A percentile compares a stretch with the other conserved stretches of the same genome.
Conservation (phyloP, 2,888 invertebrate species). For the Falcaria lacertinaria region DNA sequence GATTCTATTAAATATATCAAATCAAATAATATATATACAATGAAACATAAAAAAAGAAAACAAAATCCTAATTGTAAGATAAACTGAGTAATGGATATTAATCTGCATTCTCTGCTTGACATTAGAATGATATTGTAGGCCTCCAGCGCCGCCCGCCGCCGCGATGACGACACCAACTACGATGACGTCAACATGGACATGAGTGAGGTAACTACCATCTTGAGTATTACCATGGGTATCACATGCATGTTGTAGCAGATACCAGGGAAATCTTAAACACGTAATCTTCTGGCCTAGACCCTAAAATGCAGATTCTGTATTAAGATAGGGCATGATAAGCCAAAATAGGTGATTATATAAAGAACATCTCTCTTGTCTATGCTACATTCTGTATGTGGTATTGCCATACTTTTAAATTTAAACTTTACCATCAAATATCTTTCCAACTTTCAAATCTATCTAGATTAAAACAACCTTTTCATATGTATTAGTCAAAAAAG, state of each 20-base stretch:
- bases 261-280: neutral
- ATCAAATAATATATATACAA: too few species aligned
- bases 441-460: neutral
- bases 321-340: too few species aligned
- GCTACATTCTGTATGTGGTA: slow-evolving; percentile 1
- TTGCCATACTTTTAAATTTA: neutral
- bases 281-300: neutral
- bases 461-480: neutral
- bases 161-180: slow-evolving; percentile 84
- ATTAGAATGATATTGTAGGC: slow-evolving; percentile 79
- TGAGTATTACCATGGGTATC: slow-evolving; percentile 8
- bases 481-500: slow-evolving; percentile 17
- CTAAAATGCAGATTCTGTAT: too few species aligned
- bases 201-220: slow-evolving; percentile 81
- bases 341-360: neutral
- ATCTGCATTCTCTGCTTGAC: slow-evolving; percentile 81
- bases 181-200: slow-evolving; percentile 89
- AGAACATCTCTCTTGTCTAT: neutral
- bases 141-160: slow-evolving; percentile 50
- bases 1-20: too few species aligned
- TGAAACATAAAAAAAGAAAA: too few species aligned
- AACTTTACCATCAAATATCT: neutral
- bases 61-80: too few species aligned
- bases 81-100: slow-evolving; percentile 55
- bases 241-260: slow-evolving; percentile 11